Conservation (phyloP, 2,888 invertebrate genomes). For the Drosophila vallismaia region DNA sequence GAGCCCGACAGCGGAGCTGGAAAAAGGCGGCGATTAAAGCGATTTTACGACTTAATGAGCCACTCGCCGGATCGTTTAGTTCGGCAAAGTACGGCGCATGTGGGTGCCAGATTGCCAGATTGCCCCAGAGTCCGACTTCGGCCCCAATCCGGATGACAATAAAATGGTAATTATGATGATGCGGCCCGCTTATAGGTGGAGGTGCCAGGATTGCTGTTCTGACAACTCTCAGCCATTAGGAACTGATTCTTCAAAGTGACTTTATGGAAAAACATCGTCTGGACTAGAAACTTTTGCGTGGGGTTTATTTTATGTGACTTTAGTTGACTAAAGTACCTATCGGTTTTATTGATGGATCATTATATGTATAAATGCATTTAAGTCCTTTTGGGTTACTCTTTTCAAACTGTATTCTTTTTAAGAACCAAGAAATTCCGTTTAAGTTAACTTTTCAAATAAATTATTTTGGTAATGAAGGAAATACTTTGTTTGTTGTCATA, state of each 20-base stretch:
- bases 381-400: too few species aligned
- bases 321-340: constrained; percentile 34
- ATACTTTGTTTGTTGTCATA: too few species aligned
- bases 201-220: constrained; percentile 75
- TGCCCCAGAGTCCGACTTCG: constrained; percentile 49
- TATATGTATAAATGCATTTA: too few species aligned
- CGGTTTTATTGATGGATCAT: too few species aligned
- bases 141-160: constrained; percentile 54
- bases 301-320: constrained; percentile 41
- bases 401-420: too few species aligned
- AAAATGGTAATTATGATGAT: constrained; percentile 70
- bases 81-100: constrained; percentile 51
- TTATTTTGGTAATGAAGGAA: too few species aligned
- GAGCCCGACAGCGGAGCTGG: constrained; percentile 4
- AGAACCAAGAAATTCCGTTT: too few species aligned
- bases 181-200: constrained; percentile 49
- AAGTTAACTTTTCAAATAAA: too few species aligned
- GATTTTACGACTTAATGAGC: constrained; percentile 78
- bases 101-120: constrained; percentile 74
- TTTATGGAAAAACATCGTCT: constrained; percentile 44
- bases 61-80: constrained; percentile 63
- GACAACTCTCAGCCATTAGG: constrained; percentile 41
- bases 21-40: constrained; percentile 66
- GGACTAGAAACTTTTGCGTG: constrained; percentile 59
- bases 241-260: constrained; percentile 2